These are phyloP conservation scores for Hymenopus coronatus DNA, from an alignment of 2,888 invertebrate species.

Conservation along the genomic window DNA sequence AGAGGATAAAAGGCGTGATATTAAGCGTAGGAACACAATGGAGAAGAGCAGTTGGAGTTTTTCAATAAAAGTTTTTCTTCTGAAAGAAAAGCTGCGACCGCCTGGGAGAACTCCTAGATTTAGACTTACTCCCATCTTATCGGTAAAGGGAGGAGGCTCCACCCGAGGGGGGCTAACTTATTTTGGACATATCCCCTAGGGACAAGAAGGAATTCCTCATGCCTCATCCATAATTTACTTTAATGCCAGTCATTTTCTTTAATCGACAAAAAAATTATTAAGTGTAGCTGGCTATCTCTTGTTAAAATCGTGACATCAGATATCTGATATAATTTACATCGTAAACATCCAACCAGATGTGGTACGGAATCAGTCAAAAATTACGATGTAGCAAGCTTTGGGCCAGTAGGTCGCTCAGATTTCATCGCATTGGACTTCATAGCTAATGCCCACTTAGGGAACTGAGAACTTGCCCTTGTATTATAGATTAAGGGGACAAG, in stretches of 20 bases:
- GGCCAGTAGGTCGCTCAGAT: background rate
- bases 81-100: too few relatives aligned
- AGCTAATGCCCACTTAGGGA: background rate
- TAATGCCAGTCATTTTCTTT: constrained; percentile 11
- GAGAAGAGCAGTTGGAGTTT: too few relatives aligned
- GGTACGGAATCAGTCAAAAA: constrained; percentile 2
- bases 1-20: rapidly evolving
- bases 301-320: constrained; percentile 2
- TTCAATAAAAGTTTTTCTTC: too few relatives aligned
- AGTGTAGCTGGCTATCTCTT: background rate
- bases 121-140: background rate
- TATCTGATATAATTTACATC: constrained; percentile 6
- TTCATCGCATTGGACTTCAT: background rate
- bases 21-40: too few relatives aligned
- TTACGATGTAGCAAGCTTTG: background rate
- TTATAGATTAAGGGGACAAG: too few relatives aligned
- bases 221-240: background rate
- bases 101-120: background rate
- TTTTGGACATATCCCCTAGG: background rate
- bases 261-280: background rate
- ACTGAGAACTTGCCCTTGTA: too few relatives aligned
- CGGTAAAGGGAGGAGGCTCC: background rate
- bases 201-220: background rate
- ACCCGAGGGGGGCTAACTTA: background rate
- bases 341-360: background rate